Percentiles rank a stretch among this genome's conserved stretches.
Conservation (phyloP, 2,888 invertebrate genomes). For the Galerucella pusilla region DNA sequence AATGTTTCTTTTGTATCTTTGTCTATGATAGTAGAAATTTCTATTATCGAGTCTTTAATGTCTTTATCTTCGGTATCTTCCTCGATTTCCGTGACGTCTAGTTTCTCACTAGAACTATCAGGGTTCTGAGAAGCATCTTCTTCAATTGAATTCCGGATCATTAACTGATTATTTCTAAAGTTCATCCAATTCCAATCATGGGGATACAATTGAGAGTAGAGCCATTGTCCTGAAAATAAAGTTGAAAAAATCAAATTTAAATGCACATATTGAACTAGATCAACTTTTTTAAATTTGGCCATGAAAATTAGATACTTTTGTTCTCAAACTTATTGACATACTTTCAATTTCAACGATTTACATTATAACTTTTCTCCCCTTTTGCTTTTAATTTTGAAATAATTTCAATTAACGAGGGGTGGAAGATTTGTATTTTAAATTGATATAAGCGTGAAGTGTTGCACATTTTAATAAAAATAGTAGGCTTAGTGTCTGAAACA, state of each 20-base stretch:
- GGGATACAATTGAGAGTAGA: constrained; percentile 81
- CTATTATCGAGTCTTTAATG: constrained; percentile 34
- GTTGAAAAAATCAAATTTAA: not conserved
- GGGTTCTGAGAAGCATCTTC: constrained; percentile 54
- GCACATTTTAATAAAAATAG: no score
- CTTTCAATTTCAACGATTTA: no score
- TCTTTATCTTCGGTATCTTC: constrained; percentile 45
- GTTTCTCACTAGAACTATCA: constrained; percentile 55
- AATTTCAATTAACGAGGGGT: no score
- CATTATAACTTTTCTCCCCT: no score
- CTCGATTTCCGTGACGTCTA: constrained; percentile 55
- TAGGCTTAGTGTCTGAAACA: no score
- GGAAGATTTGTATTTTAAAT: no score
- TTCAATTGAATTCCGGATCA: constrained; percentile 46
- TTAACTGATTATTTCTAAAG: constrained; percentile 59
- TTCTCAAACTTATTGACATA: no score
- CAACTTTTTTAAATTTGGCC: no score
- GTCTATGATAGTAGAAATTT: constrained; percentile 31
- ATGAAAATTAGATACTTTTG: no score
- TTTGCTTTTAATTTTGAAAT: no score
- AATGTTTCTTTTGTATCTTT: constrained; percentile 1
- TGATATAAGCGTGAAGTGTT: no score
- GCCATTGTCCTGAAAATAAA: constrained; percentile 72
- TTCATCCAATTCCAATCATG: constrained; percentile 78
- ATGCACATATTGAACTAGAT: no score